Percentiles rank a stretch among this genome's conserved stretches.
Evolutionary conservation across 2,113 vertebrate species (phyloP).

Genomic region (Lepus timidus): DNA sequence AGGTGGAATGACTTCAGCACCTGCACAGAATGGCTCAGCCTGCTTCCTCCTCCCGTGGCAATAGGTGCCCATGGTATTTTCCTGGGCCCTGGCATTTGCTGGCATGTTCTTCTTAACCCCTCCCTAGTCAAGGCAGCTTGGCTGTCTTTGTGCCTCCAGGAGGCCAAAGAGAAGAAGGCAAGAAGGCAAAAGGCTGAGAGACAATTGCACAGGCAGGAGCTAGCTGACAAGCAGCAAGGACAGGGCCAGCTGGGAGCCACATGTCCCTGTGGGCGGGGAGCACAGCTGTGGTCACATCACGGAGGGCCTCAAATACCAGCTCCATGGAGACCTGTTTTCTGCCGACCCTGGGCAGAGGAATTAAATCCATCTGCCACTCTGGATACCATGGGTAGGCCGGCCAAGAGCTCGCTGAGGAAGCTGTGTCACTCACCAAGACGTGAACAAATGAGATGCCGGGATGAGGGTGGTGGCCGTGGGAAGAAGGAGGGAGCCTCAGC

Average conservation of each 20-base stretch:
- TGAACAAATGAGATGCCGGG: neutral
- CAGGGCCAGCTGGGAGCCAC: neutral
- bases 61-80: neutral
- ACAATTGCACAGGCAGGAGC: neutral
- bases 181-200: neutral
- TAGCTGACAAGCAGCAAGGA: neutral
- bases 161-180: neutral
- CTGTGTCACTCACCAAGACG: rapidly evolving
- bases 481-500: no score
- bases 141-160: neutral
- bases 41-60: no score
- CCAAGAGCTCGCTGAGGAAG: no score
- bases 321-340: neutral
- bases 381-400: rapidly evolving
- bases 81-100: neutral
- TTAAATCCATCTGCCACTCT: neutral
- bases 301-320: neutral
- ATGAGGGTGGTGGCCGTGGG: neutral
- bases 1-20: neutral
- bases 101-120: neutral
- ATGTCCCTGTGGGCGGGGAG: rapidly evolving
- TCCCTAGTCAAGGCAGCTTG: neutral
- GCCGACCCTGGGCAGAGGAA: neutral
- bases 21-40: neutral
- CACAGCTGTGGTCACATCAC: neutral